phyloP scores from a whole-genome alignment of 2,797 vertebrate genomes.

The Microctenopoma lineatum region DNA sequence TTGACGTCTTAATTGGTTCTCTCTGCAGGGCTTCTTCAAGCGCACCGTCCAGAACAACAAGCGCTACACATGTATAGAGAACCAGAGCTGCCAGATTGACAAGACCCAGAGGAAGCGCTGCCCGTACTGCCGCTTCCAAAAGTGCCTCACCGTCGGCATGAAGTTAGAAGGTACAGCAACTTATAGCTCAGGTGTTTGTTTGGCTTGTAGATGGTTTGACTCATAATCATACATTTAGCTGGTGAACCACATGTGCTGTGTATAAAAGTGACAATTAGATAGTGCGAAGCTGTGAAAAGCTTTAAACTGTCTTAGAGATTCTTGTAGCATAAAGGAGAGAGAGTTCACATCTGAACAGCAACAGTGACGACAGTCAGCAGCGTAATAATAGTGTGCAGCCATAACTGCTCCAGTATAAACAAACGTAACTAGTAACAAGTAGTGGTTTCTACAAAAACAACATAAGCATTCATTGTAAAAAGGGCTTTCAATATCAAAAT shows the following conservation, averaged over 20 bases:
- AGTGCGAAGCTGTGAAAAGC: slow-evolving; percentile 13
- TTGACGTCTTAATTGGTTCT: slow-evolving; percentile 85
- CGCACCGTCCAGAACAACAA: slow-evolving; percentile 99
- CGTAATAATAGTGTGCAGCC: too few relatives aligned
- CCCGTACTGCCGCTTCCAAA: slow-evolving; percentile 98
- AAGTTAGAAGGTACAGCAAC: slow-evolving; percentile 93
- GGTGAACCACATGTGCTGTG: slow-evolving; percentile 9
- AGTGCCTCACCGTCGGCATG: slow-evolving; percentile 99
- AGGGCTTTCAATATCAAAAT: neutral
- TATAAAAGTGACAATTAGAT: slow-evolving; percentile 19
- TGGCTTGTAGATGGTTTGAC: neutral
- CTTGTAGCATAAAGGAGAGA: slow-evolving; percentile 12
- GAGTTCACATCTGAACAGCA: slow-evolving; percentile 7
- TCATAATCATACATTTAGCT: neutral
- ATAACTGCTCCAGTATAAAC: neutral
- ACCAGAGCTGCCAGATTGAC: slow-evolving; percentile 99
- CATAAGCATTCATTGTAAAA: neutral
- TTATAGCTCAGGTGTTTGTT: slow-evolving; percentile 21
- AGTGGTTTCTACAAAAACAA: neutral
- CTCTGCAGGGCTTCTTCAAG: slow-evolving; percentile 97
- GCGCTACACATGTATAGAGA: slow-evolving; percentile 99
- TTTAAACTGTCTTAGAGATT: slow-evolving; percentile 19
- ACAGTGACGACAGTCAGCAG: neutral
- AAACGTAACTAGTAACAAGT: too few relatives aligned
- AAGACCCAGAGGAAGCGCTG: slow-evolving; percentile 99